Base-by-base conservation (phyloP, 2,888 invertebrate genomes). In the Ceramica pisi region DNA sequence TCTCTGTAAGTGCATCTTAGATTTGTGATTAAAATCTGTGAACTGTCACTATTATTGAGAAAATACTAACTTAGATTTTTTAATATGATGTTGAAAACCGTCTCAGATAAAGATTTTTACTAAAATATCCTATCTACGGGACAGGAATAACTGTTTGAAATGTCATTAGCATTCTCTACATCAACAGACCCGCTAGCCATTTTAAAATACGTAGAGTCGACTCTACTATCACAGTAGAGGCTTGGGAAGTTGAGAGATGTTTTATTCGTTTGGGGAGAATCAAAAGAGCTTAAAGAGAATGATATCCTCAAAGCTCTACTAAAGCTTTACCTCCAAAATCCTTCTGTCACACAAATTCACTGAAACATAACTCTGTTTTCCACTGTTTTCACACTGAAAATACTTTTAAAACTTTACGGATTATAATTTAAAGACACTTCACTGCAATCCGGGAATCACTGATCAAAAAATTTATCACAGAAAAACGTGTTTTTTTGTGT, bases 391-490 rank as follows among this genome's bases (percentile, higher is more conserved):
- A 84, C 81, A 83, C 82, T 75, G 35, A 86, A 76, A 63, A 57
- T 73, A 71, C 81, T 62, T 46, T 41, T 79, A 78, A 75, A 76
- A 83, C 79, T 78, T 81, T 67, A 74, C n/a, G n/a, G 16, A 64
- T 46, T 61, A 62, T 55, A 12, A 50, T 62, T 69, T 35, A 70
- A 48, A 69, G 73, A 88, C 94, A 94, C 93, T 89, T 71, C 95
- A 95, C 95, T 95, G 95, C 95, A 95, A 95, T 95, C 95, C 95
- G 90, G 81, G 87, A 86, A 87, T 80, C 89, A 91, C 90, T 80
- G 41, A 76, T 79, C 76, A 76, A 72, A 69, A 78, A 67, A 83
- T 61, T 38, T 78, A 81, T 78, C 82, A 83, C 78, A 73, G 68
- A 74, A 74, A 80, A 80, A 83, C 89, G 89, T 90, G 88, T 89